Evolutionary conservation across 2,113 vertebrate species (phyloP).

Genomic region (Vulpes vulpes): DNA sequence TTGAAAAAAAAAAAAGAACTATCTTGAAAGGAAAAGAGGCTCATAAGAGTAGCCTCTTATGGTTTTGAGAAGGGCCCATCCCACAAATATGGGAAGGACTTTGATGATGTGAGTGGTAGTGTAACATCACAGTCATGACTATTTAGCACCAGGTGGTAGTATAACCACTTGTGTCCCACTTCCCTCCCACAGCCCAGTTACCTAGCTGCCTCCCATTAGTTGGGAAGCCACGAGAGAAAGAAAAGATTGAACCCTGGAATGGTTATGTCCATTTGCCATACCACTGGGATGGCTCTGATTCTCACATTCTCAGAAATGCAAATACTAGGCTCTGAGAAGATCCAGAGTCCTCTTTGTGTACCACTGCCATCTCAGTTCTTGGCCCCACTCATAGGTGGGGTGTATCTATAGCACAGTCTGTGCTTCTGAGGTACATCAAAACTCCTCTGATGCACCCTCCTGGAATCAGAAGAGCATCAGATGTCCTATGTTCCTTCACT

Average conservation of each 20-base stretch:
- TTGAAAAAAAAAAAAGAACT: slow-evolving; percentile 25
- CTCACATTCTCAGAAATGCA: background rate
- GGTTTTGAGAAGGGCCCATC: background rate
- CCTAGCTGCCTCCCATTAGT: background rate
- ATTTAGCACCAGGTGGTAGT: background rate
- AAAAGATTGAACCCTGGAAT: background rate
- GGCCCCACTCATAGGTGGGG: background rate
- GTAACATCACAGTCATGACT: background rate
- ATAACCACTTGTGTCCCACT: background rate
- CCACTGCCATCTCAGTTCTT: background rate
- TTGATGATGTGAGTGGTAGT: background rate
- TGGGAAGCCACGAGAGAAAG: background rate
- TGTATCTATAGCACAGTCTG: background rate
- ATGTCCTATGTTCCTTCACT: background rate
- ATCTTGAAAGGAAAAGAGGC: slow-evolving; percentile 36
- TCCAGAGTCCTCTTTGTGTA: background rate
- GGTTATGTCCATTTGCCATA: background rate
- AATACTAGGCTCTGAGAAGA: background rate
- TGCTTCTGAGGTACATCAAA: background rate
- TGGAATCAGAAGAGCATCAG: background rate
- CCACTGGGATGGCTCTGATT: background rate
- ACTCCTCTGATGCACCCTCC: background rate
- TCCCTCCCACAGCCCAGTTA: background rate
- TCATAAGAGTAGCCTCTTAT: background rate
- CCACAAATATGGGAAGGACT: background rate